These are phyloP conservation scores for Protophormia terraenovae DNA, from an alignment of 2,888 invertebrate genomes.

Conservation along the genomic window DNA sequence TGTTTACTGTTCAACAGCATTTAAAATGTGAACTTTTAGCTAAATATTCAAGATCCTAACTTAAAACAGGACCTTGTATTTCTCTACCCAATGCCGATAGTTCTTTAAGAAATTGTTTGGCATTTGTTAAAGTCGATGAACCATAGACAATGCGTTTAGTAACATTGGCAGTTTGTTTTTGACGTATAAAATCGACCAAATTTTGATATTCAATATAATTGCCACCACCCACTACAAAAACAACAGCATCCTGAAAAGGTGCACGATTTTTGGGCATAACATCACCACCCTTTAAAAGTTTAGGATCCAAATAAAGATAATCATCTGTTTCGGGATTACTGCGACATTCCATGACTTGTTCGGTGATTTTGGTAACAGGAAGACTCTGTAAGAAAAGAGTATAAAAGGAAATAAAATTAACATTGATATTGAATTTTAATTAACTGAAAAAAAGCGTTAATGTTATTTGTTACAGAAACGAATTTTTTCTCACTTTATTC, in stretches of 20 bases:
- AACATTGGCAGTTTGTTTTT: constrained; percentile 86
- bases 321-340: constrained; percentile 91
- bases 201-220: constrained; percentile 99
- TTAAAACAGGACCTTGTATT: constrained; percentile 81
- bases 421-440: too few species aligned
- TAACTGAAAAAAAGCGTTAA: neutral
- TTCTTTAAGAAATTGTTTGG: constrained; percentile 96
- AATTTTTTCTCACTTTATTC: constrained; percentile 13
- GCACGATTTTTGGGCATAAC: constrained; percentile 85
- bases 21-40: constrained; percentile 60
- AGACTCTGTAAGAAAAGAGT: constrained; percentile 86
- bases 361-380: constrained; percentile 96
- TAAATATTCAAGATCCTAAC: constrained; percentile 74
- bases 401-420: neutral
- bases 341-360: constrained; percentile 92
- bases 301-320: constrained; percentile 97
- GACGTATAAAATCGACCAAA: constrained; percentile 96
- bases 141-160: constrained; percentile 95
- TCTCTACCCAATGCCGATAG: constrained; percentile 90
- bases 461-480: neutral
- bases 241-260: constrained; percentile 93
- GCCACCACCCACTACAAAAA: constrained; percentile 95
- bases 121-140: constrained; percentile 95
- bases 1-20: constrained; percentile 67
- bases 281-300: constrained; percentile 90